phyloP scores from a whole-genome alignment of 2,888 invertebrate genomes.

The Oasisia sp. region DNA sequence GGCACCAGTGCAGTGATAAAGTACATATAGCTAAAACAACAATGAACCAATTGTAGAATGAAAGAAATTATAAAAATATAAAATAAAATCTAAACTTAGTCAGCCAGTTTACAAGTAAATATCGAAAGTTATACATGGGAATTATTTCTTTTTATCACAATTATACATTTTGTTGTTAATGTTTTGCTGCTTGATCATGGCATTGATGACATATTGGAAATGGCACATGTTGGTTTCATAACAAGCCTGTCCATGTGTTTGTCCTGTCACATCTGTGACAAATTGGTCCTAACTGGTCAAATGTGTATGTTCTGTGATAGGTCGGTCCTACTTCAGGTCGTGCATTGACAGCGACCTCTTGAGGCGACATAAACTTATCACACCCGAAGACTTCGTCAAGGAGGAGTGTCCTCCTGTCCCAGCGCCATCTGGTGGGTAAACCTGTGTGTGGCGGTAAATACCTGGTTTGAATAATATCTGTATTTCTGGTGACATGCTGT shows the following conservation, averaged over 20 bases:
- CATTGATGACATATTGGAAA: neutral
- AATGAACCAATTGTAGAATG: too few relatives aligned
- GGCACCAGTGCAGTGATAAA: neutral
- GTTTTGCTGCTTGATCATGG: too few relatives aligned
- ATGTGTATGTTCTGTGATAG: neutral
- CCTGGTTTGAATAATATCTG: neutral
- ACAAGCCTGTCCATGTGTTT: neutral
- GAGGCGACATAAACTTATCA: conserved; percentile 56
- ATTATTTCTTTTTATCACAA: too few relatives aligned
- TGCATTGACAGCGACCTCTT: conserved; percentile 60
- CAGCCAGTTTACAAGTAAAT: too few relatives aligned
- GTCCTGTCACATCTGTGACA: neutral
- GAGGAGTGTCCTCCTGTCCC: conserved; percentile 51
- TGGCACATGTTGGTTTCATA: neutral
- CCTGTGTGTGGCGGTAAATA: neutral
- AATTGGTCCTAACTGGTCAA: neutral
- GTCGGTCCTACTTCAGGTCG: conserved; percentile 56
- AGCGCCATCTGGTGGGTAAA: conserved; percentile 54
- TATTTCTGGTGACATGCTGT: neutral
- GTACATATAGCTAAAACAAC: too few relatives aligned
- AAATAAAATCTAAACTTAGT: too few relatives aligned
- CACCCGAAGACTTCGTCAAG: conserved; percentile 60
- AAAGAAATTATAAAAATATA: too few relatives aligned
- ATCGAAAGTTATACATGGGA: too few relatives aligned
- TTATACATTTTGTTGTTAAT: too few relatives aligned